These are phyloP conservation scores for Edolisoma coerulescens DNA, from an alignment of 2,113 vertebrate genomes.

Conservation along the genomic window DNA sequence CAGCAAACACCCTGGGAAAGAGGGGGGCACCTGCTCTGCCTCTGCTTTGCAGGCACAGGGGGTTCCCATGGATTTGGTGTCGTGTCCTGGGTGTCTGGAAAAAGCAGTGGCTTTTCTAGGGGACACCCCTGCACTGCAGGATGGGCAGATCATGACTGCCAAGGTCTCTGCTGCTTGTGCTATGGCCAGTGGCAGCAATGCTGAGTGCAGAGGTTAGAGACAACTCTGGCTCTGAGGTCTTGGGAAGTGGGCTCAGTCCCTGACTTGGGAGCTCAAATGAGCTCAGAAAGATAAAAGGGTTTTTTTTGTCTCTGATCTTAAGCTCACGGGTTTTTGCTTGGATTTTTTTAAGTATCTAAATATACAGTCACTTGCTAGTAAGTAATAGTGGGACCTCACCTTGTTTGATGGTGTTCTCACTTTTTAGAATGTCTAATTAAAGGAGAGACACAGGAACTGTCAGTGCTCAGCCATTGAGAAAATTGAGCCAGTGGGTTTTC, in stretches of 20 bases:
- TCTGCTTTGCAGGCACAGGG: neutral
- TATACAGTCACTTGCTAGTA: conserved; percentile 30
- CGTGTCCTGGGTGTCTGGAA: fast-evolving
- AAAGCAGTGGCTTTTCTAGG: neutral
- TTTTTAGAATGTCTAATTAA: conserved; percentile 52
- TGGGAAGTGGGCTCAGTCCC: neutral
- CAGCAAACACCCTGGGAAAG: neutral
- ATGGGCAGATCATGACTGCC: fast-evolving
- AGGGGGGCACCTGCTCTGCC: neutral
- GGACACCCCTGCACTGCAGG: neutral
- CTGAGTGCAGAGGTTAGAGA: neutral
- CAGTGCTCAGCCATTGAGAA: neutral
- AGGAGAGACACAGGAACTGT: neutral
- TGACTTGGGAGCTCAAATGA: neutral
- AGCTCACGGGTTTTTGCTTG: neutral
- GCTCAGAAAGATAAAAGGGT: neutral
- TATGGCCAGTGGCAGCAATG: neutral
- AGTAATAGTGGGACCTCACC: conserved; percentile 34
- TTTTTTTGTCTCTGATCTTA: neutral
- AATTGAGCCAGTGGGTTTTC: conserved; percentile 13
- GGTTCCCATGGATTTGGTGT: neutral
- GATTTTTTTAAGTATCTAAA: conserved; percentile 32
- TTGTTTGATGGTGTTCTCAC: conserved; percentile 38
- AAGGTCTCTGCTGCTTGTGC: neutral
- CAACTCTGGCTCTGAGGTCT: neutral